phyloP scores from a whole-genome alignment of 2,888 invertebrate genomes.

The Taenaris catops region DNA sequence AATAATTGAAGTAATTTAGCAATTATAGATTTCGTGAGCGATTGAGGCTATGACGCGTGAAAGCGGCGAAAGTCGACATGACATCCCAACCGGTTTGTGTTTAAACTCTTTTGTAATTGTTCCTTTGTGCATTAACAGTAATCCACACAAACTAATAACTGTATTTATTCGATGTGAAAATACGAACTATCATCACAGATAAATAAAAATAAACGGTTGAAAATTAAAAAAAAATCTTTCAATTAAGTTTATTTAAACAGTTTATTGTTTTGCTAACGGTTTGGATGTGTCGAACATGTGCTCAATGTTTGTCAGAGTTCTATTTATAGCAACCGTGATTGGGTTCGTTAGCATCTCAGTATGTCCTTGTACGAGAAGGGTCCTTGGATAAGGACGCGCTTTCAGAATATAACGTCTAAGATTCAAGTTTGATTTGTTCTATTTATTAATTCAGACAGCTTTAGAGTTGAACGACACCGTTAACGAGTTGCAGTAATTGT shows the following conservation, averaged over 20 bases:
- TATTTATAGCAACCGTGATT: slow-evolving; percentile 54
- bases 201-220: neutral
- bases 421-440: too few species aligned
- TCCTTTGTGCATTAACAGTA: slow-evolving; percentile 12
- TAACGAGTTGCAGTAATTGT: slow-evolving; percentile 56
- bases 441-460: slow-evolving; percentile 26
- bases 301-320: slow-evolving; percentile 53
- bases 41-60: slow-evolving; percentile 50
- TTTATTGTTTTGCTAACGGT: slow-evolving; percentile 19
- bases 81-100: slow-evolving; percentile 53
- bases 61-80: slow-evolving; percentile 63
- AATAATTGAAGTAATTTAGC: slow-evolving; percentile 42
- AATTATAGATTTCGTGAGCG: too few species aligned
- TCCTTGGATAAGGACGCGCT: slow-evolving; percentile 6
- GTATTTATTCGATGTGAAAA: too few species aligned
- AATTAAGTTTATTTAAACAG: neutral
- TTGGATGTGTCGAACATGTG: slow-evolving; percentile 55
- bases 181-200: too few species aligned
- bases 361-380: slow-evolving; percentile 29
- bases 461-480: slow-evolving; percentile 56
- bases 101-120: slow-evolving; percentile 42
- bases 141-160: too few species aligned
- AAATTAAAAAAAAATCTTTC: neutral
- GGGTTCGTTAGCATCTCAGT: slow-evolving; percentile 54
- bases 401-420: too few species aligned